Base-by-base conservation (phyloP, 2,797 vertebrate genomes). In the Vireo griseus region DNA sequence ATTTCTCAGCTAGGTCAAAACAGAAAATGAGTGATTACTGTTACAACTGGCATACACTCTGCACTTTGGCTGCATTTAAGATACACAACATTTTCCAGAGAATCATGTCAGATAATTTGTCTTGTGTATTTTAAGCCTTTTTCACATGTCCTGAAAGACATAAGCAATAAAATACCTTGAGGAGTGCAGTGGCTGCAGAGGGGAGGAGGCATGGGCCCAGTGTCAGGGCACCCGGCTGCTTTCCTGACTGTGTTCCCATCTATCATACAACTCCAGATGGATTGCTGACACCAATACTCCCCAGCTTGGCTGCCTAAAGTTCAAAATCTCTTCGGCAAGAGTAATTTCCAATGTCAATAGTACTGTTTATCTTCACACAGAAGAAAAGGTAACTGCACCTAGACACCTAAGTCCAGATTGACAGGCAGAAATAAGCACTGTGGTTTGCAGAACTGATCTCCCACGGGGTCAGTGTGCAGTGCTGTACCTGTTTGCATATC, bases 1-100 rank as follows among this genome's bases (percentile, higher is more conserved):
- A 94, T 96, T 97, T 94, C 92, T 97, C 93, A 96, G 77, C 81
- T 73, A 78, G 92, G 71, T 96, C 93, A 95, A 96, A 96, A 97
- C 93, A 97, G 94, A 96, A 96, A 96, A 90, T 95, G 92, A 97
- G 59, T 94, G 94, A 97, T 96, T 96, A 93, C 92, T 96, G 86
- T 93, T 96, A 92, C 90, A 93, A 94, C 92, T 97, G 95, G 95
- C 95, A 93, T 86, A 84, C 68, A 25, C 91, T 93, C 95, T 90
- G 81, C 88, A 87, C 92, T 97, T 93, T 97, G 95, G 92, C 96
- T 91, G 62, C 82, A 63, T 96, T 91, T 95, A 96, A 95, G 92
- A 96, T 94, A 96, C 90, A 95, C 93, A 92, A 93, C 82, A 92
- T 93, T 91, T 92, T 88, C 88, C 96, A 95, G 90, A 91, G 83